Percentiles rank a stretch among this genome's conserved stretches.
phyloP scores from a whole-genome alignment of 2,888 invertebrate genomes.

The Lagria hirta region DNA sequence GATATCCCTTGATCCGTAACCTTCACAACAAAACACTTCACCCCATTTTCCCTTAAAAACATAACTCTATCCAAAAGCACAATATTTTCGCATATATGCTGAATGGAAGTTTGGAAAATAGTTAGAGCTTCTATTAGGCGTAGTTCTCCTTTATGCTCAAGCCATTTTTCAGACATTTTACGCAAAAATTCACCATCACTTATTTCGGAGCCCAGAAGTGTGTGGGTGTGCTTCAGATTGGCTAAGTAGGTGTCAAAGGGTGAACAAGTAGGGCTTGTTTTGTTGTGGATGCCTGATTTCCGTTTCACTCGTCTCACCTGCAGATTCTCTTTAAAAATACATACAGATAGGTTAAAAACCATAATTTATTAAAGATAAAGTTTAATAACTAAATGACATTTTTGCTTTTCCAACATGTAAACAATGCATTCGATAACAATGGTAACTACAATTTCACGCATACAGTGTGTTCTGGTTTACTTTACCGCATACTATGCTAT shows the following conservation, averaged over 20 bases:
- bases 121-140: slow-evolving; percentile 53
- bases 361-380: no score
- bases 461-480: no score
- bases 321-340: slow-evolving; percentile 43
- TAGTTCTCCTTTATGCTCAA: slow-evolving; percentile 43
- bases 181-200: slow-evolving; percentile 33
- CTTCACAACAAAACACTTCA: slow-evolving; percentile 59
- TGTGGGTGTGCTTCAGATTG: slow-evolving; percentile 43
- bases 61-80: slow-evolving; percentile 59
- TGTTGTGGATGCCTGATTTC: slow-evolving; percentile 41
- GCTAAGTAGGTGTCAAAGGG: slow-evolving; percentile 41
- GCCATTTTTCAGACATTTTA: slow-evolving; percentile 47
- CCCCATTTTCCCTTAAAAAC: slow-evolving; percentile 52
- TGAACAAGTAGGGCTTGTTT: slow-evolving; percentile 28
- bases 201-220: slow-evolving; percentile 28
- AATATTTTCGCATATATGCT: slow-evolving; percentile 62
- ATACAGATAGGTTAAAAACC: no score
- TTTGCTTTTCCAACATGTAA: no score
- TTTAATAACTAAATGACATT: no score
- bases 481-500: no score
- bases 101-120: slow-evolving; percentile 56
- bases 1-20: slow-evolving; percentile 64
- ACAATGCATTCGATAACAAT: no score
- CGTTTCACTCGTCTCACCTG: slow-evolving; percentile 45
- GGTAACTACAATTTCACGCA: no score